Percentiles rank a stretch among this genome's conserved stretches.
phyloP scores from a whole-genome alignment of 2,888 invertebrate genomes.

The Beris chalybata region DNA sequence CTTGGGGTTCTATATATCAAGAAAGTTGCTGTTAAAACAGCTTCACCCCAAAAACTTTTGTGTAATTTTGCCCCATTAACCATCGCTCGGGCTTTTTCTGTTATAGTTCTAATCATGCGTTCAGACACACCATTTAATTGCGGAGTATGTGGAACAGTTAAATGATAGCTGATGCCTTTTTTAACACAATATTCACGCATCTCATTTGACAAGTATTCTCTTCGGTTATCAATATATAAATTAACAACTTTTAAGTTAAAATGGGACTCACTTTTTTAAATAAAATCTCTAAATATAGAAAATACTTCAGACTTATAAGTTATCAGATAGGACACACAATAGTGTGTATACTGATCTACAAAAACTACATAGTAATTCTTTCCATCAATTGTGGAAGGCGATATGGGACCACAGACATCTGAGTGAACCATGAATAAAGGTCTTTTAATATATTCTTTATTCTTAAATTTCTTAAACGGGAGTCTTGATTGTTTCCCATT shows the following conservation, averaged over 20 bases:
- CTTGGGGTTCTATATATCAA: no score
- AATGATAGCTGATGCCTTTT: no score
- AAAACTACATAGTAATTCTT: no score
- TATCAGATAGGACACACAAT: conserved; percentile 47
- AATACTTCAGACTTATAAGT: no score
- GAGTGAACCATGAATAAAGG: conserved; percentile 48
- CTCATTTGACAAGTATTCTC: conserved; percentile 47
- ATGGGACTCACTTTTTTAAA: no score
- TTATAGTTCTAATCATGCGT: conserved; percentile 49
- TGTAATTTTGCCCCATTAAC: no score
- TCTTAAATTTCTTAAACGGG: conserved; percentile 1
- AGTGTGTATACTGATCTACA: conserved; percentile 49
- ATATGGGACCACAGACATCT: conserved; percentile 48
- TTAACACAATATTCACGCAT: conserved; percentile 47
- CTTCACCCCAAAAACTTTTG: conserved; percentile 51
- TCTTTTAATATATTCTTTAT: no score
- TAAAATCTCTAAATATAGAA: no score
- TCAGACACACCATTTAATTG: no score
- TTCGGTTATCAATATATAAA: conserved; percentile 47
- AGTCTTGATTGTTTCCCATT: conserved; percentile 44
- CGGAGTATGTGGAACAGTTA: no score
- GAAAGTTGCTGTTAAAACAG: conserved; percentile 48
- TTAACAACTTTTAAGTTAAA: no score
- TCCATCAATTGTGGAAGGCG: conserved; percentile 45
- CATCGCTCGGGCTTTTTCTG: conserved; percentile 49